Base-by-base conservation (phyloP, 2,888 invertebrate species). In the Trissolcus japonicus region DNA sequence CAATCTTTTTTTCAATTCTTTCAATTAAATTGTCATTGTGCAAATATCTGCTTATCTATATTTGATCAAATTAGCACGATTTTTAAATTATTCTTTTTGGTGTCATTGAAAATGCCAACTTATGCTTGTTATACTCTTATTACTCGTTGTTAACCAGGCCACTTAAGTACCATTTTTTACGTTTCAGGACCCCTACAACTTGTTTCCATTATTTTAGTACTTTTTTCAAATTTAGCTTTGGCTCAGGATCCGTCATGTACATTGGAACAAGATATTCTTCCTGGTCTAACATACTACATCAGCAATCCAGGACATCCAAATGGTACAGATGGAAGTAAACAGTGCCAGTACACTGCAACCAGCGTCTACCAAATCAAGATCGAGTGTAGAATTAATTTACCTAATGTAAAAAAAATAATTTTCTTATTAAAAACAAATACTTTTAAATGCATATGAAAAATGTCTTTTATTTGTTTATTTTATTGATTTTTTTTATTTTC, bases 331-430 rank as follows among this genome's bases (percentile, higher is more conserved):
- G 80, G 85, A 0, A 86, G 87, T 0, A 81, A 82, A 0, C 81
- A 84, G 1, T 93, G 93, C 78, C 86, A 90, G 11, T 93, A 93
- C 93, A 89, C 89, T 0, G 90, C 91, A 55, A 89, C 86, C 60
- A 91, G 91, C 72, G 84, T 57, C 17, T 54, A 62, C 13, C 16
- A 57, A 56, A 63, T 88, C 1, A 76, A 77, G 25, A 56, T 92
- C 11, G 85, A 88, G 2, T 93, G 93, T 80, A 78, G 86, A 1
- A 87, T 93, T 4, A 55, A 83, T 0, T 11, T 93, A 35, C 92
- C 92, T 1, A 59, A 85, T 82, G 92, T 92, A 87, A 86, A 21
- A n/a, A 35, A 7, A 35, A 1, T 35, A 35, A 35, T 1, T 25
- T 53, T 11, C 16, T 53, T 17, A 16, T 19, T 29, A 0, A 2